A percentile compares a stretch with the other conserved stretches of the same genome.
These are phyloP conservation scores for Scophthalmus maximus DNA, from an alignment of 2,113 vertebrate genomes.

Conservation along the genomic window DNA sequence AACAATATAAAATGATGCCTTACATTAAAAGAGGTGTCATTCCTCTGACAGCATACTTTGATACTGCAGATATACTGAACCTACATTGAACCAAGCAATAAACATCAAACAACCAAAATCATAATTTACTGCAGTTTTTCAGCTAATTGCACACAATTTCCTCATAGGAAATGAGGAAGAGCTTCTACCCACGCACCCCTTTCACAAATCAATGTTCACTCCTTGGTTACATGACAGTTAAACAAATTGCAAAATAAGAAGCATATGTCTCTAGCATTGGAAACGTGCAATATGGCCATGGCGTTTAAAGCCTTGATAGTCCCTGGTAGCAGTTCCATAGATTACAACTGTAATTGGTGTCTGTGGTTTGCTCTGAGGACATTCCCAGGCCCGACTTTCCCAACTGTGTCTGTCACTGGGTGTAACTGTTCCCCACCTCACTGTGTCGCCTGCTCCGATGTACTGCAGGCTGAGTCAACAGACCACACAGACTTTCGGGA, in stretches of 20 bases:
- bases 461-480: slow-evolving; percentile 49
- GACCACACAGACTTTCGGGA: slow-evolving; percentile 69
- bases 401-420: slow-evolving; percentile 59
- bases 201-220: too few species aligned
- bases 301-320: slow-evolving; percentile 43
- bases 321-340: slow-evolving; percentile 54
- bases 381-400: slow-evolving; percentile 59
- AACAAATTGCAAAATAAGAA: slow-evolving; percentile 28
- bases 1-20: too few species aligned
- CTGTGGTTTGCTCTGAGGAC: slow-evolving; percentile 60
- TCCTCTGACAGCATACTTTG: background rate
- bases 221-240: slow-evolving; percentile 23
- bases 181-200: background rate
- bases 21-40: background rate
- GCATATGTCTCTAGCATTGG: slow-evolving; percentile 5
- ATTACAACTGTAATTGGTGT: slow-evolving; percentile 52
- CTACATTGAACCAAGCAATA: background rate
- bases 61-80: background rate
- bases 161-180: slow-evolving; percentile 1
- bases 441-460: slow-evolving; percentile 33
- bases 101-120: background rate
- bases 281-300: slow-evolving; percentile 19
- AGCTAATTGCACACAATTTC: slow-evolving; percentile 5
- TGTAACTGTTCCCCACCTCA: slow-evolving; percentile 73
- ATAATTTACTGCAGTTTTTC: background rate